Base-by-base conservation (phyloP, 1,140 invertebrate genomes). In the Drosophila quadrilineata region DNA sequence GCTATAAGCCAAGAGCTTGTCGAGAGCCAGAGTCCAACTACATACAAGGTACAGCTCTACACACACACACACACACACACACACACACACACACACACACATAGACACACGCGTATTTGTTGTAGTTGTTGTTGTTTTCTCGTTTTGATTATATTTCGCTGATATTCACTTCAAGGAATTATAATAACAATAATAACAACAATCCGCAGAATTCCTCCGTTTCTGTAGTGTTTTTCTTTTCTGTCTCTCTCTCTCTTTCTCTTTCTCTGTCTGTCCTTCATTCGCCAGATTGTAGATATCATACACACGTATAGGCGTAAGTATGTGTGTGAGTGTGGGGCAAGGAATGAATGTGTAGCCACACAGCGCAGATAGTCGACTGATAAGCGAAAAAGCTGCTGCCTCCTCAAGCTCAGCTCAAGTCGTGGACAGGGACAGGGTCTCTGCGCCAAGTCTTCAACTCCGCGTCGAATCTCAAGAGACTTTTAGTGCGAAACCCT, bases 121-220 rank as follows among this genome's bases (percentile, higher is more conserved):
- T 24, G 56, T 53, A 43, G 71, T 62, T 82, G 71, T 71, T 75
- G 64, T 80, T 82, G 46, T 64, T 56, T 70, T 64, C 70, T 73
- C 69, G 76, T 84, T 80, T 85, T 85, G 79, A 85, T 85, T 85
- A 85, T 85, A 85, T 85, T 85, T 86, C 49, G 79, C 79, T 85
- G 79, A 85, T 85, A 85, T 79, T 80, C 79, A 85, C 79, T 86
- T 85, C 79, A 85, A 85, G 79, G 79, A 85, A 85, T 85, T 85
- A 85, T 85, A 85, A 85, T 85, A 85, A 85, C 79, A 85, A 85
- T 85, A 85, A 85, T 85, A 85, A 85, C 79, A 85, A 85, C 79
- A 86, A 85, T 85, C 79, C 79, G 80, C 79, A 85, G 80, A 85
- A 85, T 85, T 85, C 80, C 74, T 85, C 59, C 67, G 60, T 71